Base-by-base conservation (phyloP, 1,140 invertebrate genomes). In the Acarapis woodi region DNA sequence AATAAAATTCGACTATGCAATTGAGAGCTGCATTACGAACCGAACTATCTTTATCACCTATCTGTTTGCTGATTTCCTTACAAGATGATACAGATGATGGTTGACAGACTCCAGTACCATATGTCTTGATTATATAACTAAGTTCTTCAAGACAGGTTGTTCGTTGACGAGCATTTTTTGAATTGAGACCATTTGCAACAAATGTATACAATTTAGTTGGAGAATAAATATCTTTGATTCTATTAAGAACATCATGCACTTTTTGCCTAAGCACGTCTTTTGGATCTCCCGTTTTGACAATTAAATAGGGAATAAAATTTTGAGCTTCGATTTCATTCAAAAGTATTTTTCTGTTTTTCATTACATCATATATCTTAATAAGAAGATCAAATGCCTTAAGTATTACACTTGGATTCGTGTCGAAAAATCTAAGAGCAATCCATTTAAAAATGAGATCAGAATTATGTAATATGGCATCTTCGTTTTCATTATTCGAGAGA, bases 361-460 rank as follows among this genome's bases (percentile, higher is more conserved):
- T 59, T 45, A 69, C 62, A 40, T 65, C 66, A 52, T 94, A 88
- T 15, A 90, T 70, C 23, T 64, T 55, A 38, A 70, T 66, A 5
- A 93, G 57, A 58, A 90, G 93, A 46, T 96, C 87, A 34, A 97
- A 57, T 31, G 76, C 79, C 63, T 85, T 87, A 35, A 93, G 61
- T 22, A 96, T 61, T 21, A 96, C 87, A 19, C 82, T 85, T 15
- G 88, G 87, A 62, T 96, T 97, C 8, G 88, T 96, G 59, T 96
- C 88, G 49, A 90, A 94, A 55, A 96, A 96, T 43, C 87, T 61
- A 12, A 96, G 53, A 0, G 85, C 90, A 41, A 93, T 53, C 90
- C 90, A 97, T 54, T 88, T 90, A 9, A 97, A 60, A 40, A 96
- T 72, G 28, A 97, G 58, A 61, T 97, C 90, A 37, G 93, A 60